phyloP scores from a whole-genome alignment of 2,797 vertebrate genomes.

The Distichodus sexfasciatus region DNA sequence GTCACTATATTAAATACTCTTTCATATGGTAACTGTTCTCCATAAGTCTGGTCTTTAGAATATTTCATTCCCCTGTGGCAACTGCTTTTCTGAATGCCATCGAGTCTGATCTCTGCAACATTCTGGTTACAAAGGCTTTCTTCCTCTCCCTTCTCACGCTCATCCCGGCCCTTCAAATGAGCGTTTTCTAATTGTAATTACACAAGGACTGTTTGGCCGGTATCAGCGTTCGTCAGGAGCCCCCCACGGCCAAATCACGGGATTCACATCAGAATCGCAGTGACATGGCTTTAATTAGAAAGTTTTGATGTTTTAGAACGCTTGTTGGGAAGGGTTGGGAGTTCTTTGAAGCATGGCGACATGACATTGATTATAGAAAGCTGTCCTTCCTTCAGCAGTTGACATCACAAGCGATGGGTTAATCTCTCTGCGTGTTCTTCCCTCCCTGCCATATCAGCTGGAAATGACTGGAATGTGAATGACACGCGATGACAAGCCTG shows the following conservation, averaged over 20 bases:
- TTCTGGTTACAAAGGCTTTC: conserved; percentile 19
- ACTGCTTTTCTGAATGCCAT: not conserved
- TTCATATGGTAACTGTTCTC: not conserved
- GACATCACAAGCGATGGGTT: conserved; percentile 46
- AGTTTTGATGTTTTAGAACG: conserved; percentile 55
- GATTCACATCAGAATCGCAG: conserved; percentile 61
- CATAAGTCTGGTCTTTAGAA: not conserved
- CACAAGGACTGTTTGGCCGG: conserved; percentile 54
- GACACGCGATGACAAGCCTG: conserved; percentile 24
- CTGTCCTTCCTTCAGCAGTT: conserved; percentile 41
- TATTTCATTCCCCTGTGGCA: not conserved
- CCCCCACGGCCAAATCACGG: conserved; percentile 64
- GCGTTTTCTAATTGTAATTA: conserved; percentile 60
- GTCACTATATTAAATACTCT: not conserved
- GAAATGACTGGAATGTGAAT: conserved; percentile 41
- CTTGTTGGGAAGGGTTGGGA: conserved; percentile 50
- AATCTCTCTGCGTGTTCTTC: conserved; percentile 40
- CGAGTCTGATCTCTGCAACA: not conserved
- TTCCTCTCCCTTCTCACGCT: conserved; percentile 13
- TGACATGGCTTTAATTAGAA: conserved; percentile 70
- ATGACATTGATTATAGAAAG: conserved; percentile 56
- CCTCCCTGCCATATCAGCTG: conserved; percentile 25
- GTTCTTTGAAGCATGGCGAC: conserved; percentile 60
- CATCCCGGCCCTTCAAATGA: conserved; percentile 38
- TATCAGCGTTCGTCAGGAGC: conserved; percentile 66